Conservation (phyloP, 2,888 invertebrate genomes). For the Eupithecia vulgata region DNA sequence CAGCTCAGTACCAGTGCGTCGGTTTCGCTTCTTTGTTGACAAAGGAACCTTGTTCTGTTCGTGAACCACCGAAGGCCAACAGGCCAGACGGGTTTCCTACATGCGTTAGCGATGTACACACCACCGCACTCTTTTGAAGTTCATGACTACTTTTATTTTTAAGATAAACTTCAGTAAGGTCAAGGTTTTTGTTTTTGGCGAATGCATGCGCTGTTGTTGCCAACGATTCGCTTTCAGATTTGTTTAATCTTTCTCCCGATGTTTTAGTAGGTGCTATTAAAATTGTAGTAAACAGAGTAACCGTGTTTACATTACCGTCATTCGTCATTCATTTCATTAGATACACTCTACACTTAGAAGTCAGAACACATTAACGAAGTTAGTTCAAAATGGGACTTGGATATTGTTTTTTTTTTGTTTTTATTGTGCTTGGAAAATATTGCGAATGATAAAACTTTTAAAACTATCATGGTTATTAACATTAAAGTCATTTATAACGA, state of each 20-base stretch:
- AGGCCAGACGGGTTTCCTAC: constrained; percentile 68
- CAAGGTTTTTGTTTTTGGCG: constrained; percentile 81
- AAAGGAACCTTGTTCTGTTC: constrained; percentile 81
- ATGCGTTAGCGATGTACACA: constrained; percentile 67
- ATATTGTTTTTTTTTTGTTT: not conserved
- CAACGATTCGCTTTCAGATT: constrained; percentile 64
- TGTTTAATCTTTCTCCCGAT: constrained; percentile 57
- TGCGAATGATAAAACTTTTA: not conserved
- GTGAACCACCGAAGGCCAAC: constrained; percentile 80
- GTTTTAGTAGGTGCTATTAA: constrained; percentile 51
- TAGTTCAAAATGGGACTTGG: not conserved
- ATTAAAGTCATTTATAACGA: too few species aligned
- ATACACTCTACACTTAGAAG: too few species aligned
- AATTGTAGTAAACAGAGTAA: constrained; percentile 60
- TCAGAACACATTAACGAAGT: constrained; percentile 24
- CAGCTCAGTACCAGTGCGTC: constrained; percentile 26
- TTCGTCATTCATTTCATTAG: constrained; percentile 40
- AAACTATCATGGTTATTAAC: too few species aligned
- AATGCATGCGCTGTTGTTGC: constrained; percentile 64
- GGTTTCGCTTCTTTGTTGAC: constrained; percentile 53
- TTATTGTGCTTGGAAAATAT: not conserved
- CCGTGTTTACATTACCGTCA: constrained; percentile 47
- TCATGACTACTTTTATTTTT: constrained; percentile 81
- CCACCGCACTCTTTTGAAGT: constrained; percentile 67
- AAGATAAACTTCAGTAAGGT: constrained; percentile 77